A percentile compares a stretch with the other conserved stretches of the same genome.
phyloP scores from a whole-genome alignment of 2,888 invertebrate genomes.

The Andrena bicolor region DNA sequence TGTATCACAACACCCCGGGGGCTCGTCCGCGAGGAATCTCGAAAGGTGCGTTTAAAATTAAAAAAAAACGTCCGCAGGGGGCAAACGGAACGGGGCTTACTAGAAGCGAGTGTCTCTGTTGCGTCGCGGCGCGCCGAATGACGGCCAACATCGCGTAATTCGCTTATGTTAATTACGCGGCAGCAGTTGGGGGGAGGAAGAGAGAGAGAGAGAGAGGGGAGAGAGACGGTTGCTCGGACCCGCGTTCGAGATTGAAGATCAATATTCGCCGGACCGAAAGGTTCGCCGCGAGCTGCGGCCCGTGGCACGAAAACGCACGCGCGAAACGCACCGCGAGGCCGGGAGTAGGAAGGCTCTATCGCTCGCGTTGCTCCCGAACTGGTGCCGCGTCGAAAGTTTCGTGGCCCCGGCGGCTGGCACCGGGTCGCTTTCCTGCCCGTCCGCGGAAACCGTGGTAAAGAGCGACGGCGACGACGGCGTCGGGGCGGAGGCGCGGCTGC shows the following conservation, averaged over 20 bases:
- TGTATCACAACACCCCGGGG: too few species aligned
- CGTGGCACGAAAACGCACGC: slow-evolving; percentile 65
- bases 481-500: slow-evolving; percentile 56
- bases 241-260: slow-evolving; percentile 75
- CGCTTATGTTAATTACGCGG: slow-evolving; percentile 15
- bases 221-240: slow-evolving; percentile 16
- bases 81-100: neutral
- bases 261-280: slow-evolving; percentile 73
- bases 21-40: too few species aligned
- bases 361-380: neutral
- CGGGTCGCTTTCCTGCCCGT: slow-evolving; percentile 17
- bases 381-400: slow-evolving; percentile 22
- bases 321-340: slow-evolving; percentile 59
- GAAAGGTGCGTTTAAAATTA: too few species aligned
- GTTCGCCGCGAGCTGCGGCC: slow-evolving; percentile 62
- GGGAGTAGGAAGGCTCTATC: slow-evolving; percentile 26
- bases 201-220: neutral
- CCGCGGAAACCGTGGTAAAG: slow-evolving; percentile 33
- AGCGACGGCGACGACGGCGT: slow-evolving; percentile 24
- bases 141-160: neutral
- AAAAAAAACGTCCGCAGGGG: neutral
- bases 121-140: neutral
- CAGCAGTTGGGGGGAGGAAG: neutral
- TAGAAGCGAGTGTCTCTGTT: neutral
- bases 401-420: slow-evolving; percentile 1